phyloP scores from a whole-genome alignment of 2,888 invertebrate species.

The Conomelus anceps region DNA sequence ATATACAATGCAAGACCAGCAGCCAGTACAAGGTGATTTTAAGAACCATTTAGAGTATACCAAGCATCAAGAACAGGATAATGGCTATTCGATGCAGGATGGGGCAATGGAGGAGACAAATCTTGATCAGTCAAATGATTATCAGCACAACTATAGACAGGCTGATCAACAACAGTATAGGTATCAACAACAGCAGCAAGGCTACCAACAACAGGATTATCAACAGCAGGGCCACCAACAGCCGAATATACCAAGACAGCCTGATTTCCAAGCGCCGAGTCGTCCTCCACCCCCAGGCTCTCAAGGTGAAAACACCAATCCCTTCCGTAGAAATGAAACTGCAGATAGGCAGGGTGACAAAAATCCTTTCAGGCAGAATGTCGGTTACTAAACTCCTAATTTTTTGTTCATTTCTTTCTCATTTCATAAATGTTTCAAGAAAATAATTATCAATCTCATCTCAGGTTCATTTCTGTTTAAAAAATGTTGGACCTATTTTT shows the following conservation, averaged over 20 bases:
- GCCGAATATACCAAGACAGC: conserved; percentile 44
- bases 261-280: conserved; percentile 39
- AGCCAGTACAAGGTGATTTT: conserved; percentile 66
- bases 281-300: conserved; percentile 43
- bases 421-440: too few relatives aligned
- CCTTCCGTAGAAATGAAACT: conserved; percentile 47
- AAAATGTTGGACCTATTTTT: too few relatives aligned
- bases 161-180: conserved; percentile 42
- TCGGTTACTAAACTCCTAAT: conserved; percentile 15
- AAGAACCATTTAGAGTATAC: conserved; percentile 73
- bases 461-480: too few relatives aligned
- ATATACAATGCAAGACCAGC: conserved; percentile 82
- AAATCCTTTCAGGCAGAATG: conserved; percentile 62
- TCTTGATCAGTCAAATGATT: conserved; percentile 46
- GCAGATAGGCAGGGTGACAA: conserved; percentile 46
- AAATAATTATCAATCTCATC: too few relatives aligned
- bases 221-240: conserved; percentile 45
- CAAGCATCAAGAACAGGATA: conserved; percentile 48
- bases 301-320: conserved; percentile 39
- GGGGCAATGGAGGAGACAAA: conserved; percentile 56
- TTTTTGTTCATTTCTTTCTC: too few relatives aligned
- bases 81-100: conserved; percentile 15
- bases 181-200: conserved; percentile 38
- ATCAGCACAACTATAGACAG: conserved; percentile 36
- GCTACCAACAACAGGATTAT: conserved; percentile 40